These are phyloP conservation scores for Ciona savignyi DNA, from an alignment of 23 tunicate species.

Conservation along the genomic window DNA sequence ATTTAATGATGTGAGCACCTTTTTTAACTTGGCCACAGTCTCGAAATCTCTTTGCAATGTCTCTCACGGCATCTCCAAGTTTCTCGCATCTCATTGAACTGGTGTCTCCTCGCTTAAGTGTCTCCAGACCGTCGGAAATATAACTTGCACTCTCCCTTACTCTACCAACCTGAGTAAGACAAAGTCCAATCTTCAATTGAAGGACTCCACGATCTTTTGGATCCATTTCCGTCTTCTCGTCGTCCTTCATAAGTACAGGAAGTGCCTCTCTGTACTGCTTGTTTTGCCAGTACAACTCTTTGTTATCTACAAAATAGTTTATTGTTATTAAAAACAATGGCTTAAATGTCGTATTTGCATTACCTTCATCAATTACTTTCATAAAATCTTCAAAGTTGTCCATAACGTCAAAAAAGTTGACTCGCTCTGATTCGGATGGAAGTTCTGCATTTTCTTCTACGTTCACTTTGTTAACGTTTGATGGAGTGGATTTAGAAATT, in stretches of 20 bases:
- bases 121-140: background rate
- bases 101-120: background rate
- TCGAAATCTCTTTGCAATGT: background rate
- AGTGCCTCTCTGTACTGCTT: background rate
- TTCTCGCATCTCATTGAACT: background rate
- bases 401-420: background rate
- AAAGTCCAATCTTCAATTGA: background rate
- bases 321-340: too few relatives aligned
- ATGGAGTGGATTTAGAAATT: too few relatives aligned
- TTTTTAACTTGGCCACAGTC: background rate
- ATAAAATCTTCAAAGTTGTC: background rate
- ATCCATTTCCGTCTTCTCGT: background rate
- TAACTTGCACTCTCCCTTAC: background rate
- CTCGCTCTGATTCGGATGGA: background rate
- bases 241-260: background rate
- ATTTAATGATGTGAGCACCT: background rate
- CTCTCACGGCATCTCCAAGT: background rate
- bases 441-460: background rate
- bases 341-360: background rate
- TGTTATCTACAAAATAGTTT: background rate
- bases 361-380: background rate
- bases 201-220: background rate
- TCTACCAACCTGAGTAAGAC: background rate
- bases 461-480: background rate
- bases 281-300: background rate